Evolutionary conservation across 2,113 vertebrate species (phyloP).

Genomic region (Tragulus kanchil): DNA sequence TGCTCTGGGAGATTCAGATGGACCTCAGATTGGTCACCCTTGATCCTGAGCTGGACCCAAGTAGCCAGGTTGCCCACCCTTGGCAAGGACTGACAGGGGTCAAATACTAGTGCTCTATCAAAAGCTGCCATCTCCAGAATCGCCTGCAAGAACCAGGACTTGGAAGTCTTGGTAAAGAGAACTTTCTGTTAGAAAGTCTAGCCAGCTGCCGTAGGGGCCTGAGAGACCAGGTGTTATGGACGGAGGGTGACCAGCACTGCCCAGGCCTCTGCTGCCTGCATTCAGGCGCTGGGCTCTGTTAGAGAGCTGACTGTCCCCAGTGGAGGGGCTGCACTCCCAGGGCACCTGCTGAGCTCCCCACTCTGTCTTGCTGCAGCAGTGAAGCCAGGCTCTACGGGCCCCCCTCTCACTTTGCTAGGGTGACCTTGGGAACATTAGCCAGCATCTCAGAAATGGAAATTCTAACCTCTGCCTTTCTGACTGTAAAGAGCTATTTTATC

Average conservation of each 20-base stretch:
- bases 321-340: fast-evolving
- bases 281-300: too few relatives aligned
- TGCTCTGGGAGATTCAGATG: background rate
- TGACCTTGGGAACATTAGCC: background rate
- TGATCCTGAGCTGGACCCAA: background rate
- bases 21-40: background rate
- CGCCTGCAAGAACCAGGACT: background rate
- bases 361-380: background rate
- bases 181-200: background rate
- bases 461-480: background rate
- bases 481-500: background rate
- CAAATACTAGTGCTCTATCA: background rate
- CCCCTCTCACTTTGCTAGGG: background rate
- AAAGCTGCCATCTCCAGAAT: background rate
- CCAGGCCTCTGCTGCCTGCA: background rate
- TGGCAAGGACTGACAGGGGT: background rate
- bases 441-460: background rate
- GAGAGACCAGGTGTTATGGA: background rate
- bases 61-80: background rate
- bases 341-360: background rate
- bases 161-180: background rate
- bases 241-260: background rate
- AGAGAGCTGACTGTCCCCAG: background rate
- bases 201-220: background rate
- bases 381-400: background rate